A percentile compares a stretch with the other conserved stretches of the same genome.
Conservation (phyloP, 2,113 vertebrate species). For the Thalassoma bifasciatum region DNA sequence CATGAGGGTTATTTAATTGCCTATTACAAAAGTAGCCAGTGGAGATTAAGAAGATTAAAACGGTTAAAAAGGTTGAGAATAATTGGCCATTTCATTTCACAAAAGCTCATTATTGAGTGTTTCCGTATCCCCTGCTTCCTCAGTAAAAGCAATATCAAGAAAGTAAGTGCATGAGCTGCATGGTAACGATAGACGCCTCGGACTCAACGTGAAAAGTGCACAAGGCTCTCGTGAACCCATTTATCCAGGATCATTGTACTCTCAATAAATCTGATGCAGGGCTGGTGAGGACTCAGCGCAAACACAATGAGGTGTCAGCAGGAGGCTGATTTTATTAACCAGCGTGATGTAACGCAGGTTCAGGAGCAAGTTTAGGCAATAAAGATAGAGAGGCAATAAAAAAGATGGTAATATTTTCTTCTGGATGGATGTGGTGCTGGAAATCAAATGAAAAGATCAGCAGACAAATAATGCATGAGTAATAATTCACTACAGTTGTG, state of each 20-base stretch:
- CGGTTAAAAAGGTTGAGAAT: background rate
- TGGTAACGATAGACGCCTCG: slow-evolving; percentile 7
- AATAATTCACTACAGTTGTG: slow-evolving; percentile 7
- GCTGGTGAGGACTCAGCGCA: background rate
- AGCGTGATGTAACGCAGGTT: background rate
- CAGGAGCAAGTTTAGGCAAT: slow-evolving; percentile 6
- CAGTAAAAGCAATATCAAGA: slow-evolving; percentile 19
- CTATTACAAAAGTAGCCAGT: background rate
- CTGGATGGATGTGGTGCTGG: background rate
- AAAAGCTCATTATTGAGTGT: background rate
- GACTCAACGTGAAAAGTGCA: background rate
- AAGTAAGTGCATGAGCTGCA: background rate
- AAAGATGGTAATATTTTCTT: slow-evolving; percentile 9
- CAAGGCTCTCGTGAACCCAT: slow-evolving; percentile 1
- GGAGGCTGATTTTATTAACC: slow-evolving; percentile 24
- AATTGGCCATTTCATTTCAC: background rate
- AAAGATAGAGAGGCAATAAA: slow-evolving; percentile 26
- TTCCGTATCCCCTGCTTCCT: background rate
- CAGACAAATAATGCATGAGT: background rate
- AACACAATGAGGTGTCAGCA: slow-evolving; percentile 2
- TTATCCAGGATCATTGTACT: background rate
- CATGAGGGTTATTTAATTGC: no score
- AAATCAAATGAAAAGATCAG: slow-evolving; percentile 22
- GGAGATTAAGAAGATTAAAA: background rate
- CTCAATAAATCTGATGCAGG: slow-evolving; percentile 8